These are phyloP conservation scores for Sphinx pinastri DNA, from an alignment of 2,888 invertebrate species.

Conservation along the genomic window DNA sequence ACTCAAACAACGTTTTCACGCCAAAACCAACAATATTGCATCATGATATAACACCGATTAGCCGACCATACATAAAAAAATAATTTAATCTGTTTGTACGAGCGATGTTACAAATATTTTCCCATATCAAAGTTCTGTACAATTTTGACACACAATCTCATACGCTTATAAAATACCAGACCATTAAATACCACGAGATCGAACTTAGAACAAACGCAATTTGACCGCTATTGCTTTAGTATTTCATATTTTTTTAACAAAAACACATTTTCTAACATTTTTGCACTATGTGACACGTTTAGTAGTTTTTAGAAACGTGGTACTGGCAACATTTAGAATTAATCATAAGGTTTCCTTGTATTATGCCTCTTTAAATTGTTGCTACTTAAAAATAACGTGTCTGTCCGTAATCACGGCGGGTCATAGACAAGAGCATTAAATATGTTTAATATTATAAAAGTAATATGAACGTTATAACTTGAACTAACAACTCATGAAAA, in stretches of 20 bases:
- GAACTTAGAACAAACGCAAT: slow-evolving; percentile 40
- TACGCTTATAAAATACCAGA: slow-evolving; percentile 38
- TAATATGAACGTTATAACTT: not conserved
- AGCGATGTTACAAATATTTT: not conserved
- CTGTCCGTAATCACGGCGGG: slow-evolving; percentile 7
- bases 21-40: slow-evolving; percentile 6
- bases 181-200: slow-evolving; percentile 42
- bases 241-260: slow-evolving; percentile 3
- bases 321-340: slow-evolving; percentile 48
- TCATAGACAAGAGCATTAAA: not conserved
- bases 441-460: not conserved
- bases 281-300: slow-evolving; percentile 45
- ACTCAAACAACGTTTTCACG: not conserved
- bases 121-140: slow-evolving; percentile 21
- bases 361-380: slow-evolving; percentile 26
- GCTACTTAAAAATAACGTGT: slow-evolving; percentile 21
- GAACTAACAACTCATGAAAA: too few relatives aligned
- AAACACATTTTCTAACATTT: slow-evolving; percentile 20
- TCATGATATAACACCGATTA: not conserved
- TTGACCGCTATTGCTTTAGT: slow-evolving; percentile 19
- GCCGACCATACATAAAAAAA: slow-evolving; percentile 18
- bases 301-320: slow-evolving; percentile 29
- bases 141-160: slow-evolving; percentile 36
- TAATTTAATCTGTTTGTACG: slow-evolving; percentile 18
- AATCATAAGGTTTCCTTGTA: slow-evolving; percentile 19